Evolutionary conservation across 1,140 invertebrate genomes (phyloP), one percentile per base, ranked within the genome.

Genomic region (Drosophila lini): DNA sequence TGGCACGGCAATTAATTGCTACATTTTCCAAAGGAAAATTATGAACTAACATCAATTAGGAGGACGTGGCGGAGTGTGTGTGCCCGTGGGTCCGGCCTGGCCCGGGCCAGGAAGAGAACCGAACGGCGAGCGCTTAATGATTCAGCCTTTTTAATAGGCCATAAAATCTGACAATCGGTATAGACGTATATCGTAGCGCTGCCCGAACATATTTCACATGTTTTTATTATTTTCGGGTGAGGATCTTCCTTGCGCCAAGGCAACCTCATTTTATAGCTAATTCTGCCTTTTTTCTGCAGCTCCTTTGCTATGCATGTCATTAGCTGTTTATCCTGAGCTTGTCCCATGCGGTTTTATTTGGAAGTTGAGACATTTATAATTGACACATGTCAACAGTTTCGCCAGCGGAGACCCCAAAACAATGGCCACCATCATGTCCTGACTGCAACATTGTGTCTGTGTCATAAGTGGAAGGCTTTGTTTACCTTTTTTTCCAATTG

Each of bases 11-110:
- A 89, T 89, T 89, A 89, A 89, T 89, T 89, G 84, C 85, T 90
- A 89, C 84, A 89, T 89, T 89, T 89, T 89, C 80, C 81, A 89
- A 89, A 84, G 64, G 84, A 89, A 89, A 89, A 89, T 88, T 90
- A 89, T 89, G 84, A 90, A 90, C 84, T 89, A 89, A 89, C 84
- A 89, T 89, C 84, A 89, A 89, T 89, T 89, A 89, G 84, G 82
- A 79, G 76, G 83, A 67, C 61, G 47, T 70, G 67, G 63, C 31
- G 70, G 44, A 64, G 44, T 56, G 50, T 19, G 48, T 10, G 47
- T 5, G 63, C 25, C 3, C 15, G 71, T 31, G 28, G 53, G 40
- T 55, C 19, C 34, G 42, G 15, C 42, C 34, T 34, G 80, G 36
- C 53, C 28, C 22, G 59, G 61, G 76, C 36, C 61, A 76, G 57